Evolutionary conservation across 2,797 vertebrate species (phyloP).

Genomic region (Chiloscyllium punctatum): DNA sequence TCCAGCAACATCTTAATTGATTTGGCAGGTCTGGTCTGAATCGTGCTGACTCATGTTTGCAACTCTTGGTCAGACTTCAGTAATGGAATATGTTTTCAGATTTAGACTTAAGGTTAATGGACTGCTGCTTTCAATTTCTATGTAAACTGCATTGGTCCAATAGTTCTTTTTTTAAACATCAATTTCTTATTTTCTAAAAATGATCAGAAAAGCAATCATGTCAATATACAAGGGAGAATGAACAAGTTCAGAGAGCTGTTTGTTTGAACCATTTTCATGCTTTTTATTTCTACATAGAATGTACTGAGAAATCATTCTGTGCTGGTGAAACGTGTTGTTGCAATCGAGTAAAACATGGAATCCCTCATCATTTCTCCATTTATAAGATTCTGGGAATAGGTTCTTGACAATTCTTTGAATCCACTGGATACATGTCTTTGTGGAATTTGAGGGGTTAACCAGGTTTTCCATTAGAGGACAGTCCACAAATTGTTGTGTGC

Average conservation of each 20-base stretch:
- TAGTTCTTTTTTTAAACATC: not conserved
- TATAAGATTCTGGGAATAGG: not conserved
- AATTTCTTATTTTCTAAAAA: not conserved
- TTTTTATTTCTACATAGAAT: not conserved
- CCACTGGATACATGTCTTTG: not conserved
- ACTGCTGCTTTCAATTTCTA: not conserved
- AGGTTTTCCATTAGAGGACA: not conserved
- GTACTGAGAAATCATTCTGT: not conserved
- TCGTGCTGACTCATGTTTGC: not conserved
- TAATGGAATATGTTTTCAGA: not conserved
- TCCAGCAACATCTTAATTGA: not conserved
- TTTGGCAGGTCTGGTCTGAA: not conserved
- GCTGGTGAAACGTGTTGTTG: not conserved
- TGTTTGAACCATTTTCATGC: not conserved
- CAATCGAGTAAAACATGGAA: not conserved
- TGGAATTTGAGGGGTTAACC: slow-evolving; percentile 21
- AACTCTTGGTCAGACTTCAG: not conserved
- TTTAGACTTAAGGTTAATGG: not conserved
- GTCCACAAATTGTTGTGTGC: not conserved
- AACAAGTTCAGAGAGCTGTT: not conserved
- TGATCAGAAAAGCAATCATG: not conserved
- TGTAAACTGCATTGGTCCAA: not conserved
- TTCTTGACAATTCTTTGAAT: not conserved
- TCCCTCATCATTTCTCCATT: not conserved
- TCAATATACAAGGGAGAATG: not conserved